Evolutionary conservation across 2,113 vertebrate species (phyloP).

Genomic region (Oncorhynchus clarkii): DNA sequence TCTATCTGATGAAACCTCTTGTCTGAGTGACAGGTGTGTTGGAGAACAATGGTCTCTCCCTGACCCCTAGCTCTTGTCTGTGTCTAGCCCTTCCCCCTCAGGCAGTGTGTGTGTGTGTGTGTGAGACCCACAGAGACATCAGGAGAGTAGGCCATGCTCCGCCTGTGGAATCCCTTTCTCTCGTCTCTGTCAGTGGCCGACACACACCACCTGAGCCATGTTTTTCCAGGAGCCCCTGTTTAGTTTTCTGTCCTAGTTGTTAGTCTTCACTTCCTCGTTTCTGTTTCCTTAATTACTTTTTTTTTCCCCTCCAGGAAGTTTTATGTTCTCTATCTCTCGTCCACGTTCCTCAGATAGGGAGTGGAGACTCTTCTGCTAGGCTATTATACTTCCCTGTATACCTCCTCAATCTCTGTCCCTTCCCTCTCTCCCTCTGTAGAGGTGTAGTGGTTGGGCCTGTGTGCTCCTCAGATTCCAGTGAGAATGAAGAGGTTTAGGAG

Average conservation of each 20-base stretch:
- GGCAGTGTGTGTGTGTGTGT: background rate
- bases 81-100: conserved; percentile 3
- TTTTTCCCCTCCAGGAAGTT: too few species aligned
- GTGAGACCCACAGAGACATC: too few species aligned
- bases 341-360: too few species aligned
- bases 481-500: conserved; percentile 95
- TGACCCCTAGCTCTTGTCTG: conserved; percentile 37
- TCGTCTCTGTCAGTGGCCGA: conserved; percentile 7
- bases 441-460: conserved; percentile 43
- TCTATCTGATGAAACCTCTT: background rate
- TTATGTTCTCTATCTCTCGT: too few species aligned
- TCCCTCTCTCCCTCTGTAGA: background rate
- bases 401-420: too few species aligned
- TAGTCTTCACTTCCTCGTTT: background rate
- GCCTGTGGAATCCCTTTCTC: conserved; percentile 34
- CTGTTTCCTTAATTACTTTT: too few species aligned
- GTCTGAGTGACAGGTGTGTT: background rate
- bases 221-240: background rate
- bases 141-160: background rate
- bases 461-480: conserved; percentile 50
- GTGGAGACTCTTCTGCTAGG: too few species aligned
- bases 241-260: background rate
- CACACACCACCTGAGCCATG: background rate
- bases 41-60: conserved; percentile 50
- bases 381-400: too few species aligned